Evolutionary conservation across 2,797 vertebrate genomes (phyloP).

Genomic region (Enoplosus armatus): DNA sequence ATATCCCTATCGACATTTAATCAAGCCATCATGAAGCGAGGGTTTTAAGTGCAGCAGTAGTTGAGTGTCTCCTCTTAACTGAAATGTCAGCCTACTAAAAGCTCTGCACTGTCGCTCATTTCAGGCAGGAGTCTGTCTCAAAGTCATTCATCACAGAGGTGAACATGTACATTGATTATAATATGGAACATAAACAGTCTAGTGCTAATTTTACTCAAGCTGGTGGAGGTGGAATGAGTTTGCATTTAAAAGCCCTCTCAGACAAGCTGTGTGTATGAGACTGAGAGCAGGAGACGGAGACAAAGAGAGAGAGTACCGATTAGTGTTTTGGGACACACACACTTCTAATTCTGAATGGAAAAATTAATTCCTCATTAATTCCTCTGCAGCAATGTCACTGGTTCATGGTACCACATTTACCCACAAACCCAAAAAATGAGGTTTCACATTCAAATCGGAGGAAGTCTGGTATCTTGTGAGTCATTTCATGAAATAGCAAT

Average conservation of each 20-base stretch:
- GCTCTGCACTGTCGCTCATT: neutral
- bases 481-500: no score
- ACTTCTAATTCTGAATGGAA: conserved; percentile 59
- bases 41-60: conserved; percentile 20
- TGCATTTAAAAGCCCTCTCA: conserved; percentile 6
- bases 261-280: neutral
- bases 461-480: no score
- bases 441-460: no score
- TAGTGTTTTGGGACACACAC: conserved; percentile 11
- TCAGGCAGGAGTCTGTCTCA: conserved; percentile 10
- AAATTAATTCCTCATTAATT: conserved; percentile 51
- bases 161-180: conserved; percentile 29
- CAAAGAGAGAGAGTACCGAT: neutral
- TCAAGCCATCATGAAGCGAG: conserved; percentile 1
- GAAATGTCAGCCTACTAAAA: conserved; percentile 39
- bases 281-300: neutral
- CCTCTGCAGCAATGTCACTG: no score
- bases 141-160: conserved; percentile 30
- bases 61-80: neutral
- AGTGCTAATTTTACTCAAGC: conserved; percentile 15
- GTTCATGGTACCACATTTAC: no score
- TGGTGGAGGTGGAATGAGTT: conserved; percentile 16
- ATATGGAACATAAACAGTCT: conserved; percentile 27
- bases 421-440: no score
- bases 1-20: conserved; percentile 27